Evolutionary conservation across 2,113 vertebrate species (phyloP).

Genomic region (Pampusana beccarii): DNA sequence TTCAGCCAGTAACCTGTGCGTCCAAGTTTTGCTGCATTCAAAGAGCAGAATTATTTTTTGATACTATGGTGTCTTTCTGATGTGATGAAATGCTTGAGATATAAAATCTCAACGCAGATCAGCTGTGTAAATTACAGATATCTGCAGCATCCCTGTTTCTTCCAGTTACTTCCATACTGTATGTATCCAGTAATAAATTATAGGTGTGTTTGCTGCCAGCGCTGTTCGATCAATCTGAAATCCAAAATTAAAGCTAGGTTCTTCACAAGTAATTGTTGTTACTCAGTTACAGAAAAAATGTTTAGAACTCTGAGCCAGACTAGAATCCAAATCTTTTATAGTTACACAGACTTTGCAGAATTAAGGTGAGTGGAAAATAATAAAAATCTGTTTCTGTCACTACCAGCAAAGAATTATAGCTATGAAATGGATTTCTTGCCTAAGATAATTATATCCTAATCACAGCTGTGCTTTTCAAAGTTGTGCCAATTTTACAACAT

Average conservation of each 20-base stretch:
- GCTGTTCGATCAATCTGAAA: neutral
- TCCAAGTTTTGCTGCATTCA: neutral
- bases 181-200: neutral
- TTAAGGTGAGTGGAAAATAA: constrained; percentile 34
- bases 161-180: neutral
- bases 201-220: neutral
- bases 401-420: constrained; percentile 5
- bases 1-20: neutral
- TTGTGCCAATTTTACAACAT: constrained; percentile 8
- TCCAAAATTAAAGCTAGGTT: neutral
- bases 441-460: constrained; percentile 37
- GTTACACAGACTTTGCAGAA: neutral
- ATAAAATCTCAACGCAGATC: neutral
- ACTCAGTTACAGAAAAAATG: neutral
- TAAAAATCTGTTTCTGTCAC: neutral
- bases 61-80: neutral
- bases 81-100: neutral
- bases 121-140: neutral
- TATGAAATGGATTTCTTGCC: constrained; percentile 19
- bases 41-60: neutral
- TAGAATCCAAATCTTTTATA: neutral
- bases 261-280: neutral
- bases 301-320: neutral
- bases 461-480: constrained; percentile 20
- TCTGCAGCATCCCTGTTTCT: neutral